phyloP scores from a whole-genome alignment of 2,888 invertebrate species.

The Troides helena region DNA sequence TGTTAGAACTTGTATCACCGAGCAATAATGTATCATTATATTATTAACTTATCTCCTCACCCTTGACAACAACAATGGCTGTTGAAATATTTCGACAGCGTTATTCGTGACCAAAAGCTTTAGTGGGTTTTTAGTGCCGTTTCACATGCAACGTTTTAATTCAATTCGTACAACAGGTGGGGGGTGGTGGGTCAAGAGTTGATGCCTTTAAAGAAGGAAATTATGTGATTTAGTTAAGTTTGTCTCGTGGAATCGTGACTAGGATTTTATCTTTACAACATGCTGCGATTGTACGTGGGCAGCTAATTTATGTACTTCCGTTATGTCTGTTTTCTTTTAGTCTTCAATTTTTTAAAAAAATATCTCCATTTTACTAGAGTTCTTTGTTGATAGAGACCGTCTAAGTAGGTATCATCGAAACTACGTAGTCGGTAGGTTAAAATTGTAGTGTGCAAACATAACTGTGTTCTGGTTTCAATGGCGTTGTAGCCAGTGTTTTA shows the following conservation, averaged over 20 bases:
- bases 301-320: conserved; percentile 36
- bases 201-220: conserved; percentile 39
- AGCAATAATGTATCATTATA: conserved; percentile 76
- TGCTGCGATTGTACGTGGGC: conserved; percentile 48
- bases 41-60: conserved; percentile 79
- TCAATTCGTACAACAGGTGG: conserved; percentile 67
- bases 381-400: too few relatives aligned
- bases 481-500: too few relatives aligned
- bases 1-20: conserved; percentile 48
- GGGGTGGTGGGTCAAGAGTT: conserved; percentile 47
- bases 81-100: conserved; percentile 76
- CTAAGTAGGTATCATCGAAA: too few relatives aligned
- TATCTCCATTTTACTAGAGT: too few relatives aligned
- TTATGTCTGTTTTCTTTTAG: conserved; percentile 29
- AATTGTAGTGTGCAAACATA: too few relatives aligned
- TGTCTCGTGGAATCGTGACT: conserved; percentile 59
- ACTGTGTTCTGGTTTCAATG: too few relatives aligned
- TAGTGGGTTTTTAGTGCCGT: conserved; percentile 61
- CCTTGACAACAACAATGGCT: conserved; percentile 77
- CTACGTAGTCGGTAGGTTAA: too few relatives aligned
- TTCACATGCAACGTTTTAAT: conserved; percentile 75
- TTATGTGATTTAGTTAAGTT: conserved; percentile 45
- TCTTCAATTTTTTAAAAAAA: neutral
- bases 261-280: conserved; percentile 63
- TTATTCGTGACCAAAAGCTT: conserved; percentile 61